Conservation (phyloP, 92 coral and sea anemone species). For the Epizoanthus fatuus region DNA sequence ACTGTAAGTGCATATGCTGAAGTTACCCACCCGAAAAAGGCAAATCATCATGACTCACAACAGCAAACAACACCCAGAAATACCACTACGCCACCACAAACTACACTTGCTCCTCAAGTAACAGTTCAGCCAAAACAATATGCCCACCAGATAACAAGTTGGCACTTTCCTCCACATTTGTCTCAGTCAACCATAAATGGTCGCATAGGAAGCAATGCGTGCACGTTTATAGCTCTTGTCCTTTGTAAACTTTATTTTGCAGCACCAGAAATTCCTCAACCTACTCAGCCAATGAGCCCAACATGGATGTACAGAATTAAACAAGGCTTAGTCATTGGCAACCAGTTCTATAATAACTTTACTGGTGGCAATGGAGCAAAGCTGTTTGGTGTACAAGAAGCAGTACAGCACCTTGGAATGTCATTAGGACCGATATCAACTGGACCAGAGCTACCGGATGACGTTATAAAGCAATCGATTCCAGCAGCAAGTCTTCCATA, state of each 20-base stretch:
- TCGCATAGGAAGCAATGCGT: slow-evolving; percentile 12
- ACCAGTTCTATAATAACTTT: slow-evolving; percentile 27
- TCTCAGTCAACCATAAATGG: slow-evolving; percentile 42
- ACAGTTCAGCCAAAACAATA: background rate
- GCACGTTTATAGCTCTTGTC: slow-evolving; percentile 41
- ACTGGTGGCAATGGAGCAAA: background rate
- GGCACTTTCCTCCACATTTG: slow-evolving; percentile 25
- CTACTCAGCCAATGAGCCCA: slow-evolving; percentile 32
- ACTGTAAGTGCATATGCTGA: no score
- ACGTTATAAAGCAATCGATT: slow-evolving; percentile 12
- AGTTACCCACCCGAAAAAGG: no score
- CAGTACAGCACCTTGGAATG: slow-evolving; percentile 25
- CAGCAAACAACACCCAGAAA: background rate
- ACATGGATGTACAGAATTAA: slow-evolving; percentile 39
- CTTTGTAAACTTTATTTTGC: slow-evolving; percentile 44
- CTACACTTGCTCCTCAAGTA: background rate
- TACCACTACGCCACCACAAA: background rate
- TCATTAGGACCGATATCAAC: slow-evolving; percentile 21
- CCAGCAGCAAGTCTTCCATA: slow-evolving; percentile 29
- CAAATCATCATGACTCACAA: background rate
- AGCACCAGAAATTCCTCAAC: slow-evolving; percentile 46
- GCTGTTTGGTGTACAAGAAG: slow-evolving; percentile 25
- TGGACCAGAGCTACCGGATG: slow-evolving; percentile 46
- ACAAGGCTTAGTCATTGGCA: slow-evolving; percentile 27
- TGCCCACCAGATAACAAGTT: slow-evolving; percentile 28